These are phyloP conservation scores for Callimorpha dominula DNA, from an alignment of 2,888 invertebrate genomes.

Conservation along the genomic window DNA sequence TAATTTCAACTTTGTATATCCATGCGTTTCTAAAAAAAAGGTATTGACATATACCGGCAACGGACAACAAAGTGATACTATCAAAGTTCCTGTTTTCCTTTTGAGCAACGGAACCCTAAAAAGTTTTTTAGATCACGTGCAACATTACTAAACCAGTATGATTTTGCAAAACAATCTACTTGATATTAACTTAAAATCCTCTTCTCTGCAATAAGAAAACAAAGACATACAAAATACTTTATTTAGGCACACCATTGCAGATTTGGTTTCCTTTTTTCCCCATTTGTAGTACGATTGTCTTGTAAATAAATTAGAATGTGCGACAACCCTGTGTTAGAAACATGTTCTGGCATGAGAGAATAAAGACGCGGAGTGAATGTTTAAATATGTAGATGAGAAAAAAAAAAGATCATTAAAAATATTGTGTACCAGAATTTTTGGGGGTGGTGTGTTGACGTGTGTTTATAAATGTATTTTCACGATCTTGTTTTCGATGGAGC, in stretches of 20 bases:
- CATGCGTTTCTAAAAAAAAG: too few relatives aligned
- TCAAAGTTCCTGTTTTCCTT: too few relatives aligned
- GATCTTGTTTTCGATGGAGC: neutral
- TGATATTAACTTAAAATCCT: neutral
- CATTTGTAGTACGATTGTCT: slow-evolving; percentile 22
- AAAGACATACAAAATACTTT: slow-evolving; percentile 7
- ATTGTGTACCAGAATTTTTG: slow-evolving; percentile 49
- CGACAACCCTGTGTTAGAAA: slow-evolving; percentile 57
- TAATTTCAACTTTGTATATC: too few relatives aligned
- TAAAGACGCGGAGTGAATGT: slow-evolving; percentile 73
- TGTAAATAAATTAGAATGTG: slow-evolving; percentile 41
- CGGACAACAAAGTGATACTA: too few relatives aligned
- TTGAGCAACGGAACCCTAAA: too few relatives aligned
- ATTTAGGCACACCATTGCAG: slow-evolving; percentile 1
- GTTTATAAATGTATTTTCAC: slow-evolving; percentile 39
- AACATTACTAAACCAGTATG: too few relatives aligned
- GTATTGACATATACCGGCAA: too few relatives aligned
- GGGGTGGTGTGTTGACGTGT: slow-evolving; percentile 52
- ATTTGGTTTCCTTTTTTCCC: slow-evolving; percentile 14
- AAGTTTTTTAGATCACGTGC: too few relatives aligned
- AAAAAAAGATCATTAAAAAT: slow-evolving; percentile 60
- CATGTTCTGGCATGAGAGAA: slow-evolving; percentile 67
- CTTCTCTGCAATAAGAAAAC: neutral
- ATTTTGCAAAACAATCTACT: too few relatives aligned
- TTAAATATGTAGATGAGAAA: slow-evolving; percentile 65